Evolutionary conservation across 2,113 vertebrate species (phyloP).

Genomic region (Sceloporus tristichus): DNA sequence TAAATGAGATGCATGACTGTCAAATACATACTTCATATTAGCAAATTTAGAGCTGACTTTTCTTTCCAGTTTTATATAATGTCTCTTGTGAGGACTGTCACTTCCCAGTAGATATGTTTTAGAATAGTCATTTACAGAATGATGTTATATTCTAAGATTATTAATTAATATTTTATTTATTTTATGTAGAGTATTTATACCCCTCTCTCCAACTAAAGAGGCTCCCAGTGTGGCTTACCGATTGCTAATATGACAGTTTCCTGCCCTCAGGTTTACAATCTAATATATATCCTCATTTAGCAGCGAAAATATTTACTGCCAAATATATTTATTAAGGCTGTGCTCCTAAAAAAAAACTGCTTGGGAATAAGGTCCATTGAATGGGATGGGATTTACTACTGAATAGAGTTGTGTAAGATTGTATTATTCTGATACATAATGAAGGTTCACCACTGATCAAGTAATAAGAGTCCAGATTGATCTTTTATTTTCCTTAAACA

Average conservation of each 20-base stretch:
- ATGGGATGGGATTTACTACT: neutral
- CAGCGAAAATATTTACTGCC: neutral
- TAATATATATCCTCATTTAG: neutral
- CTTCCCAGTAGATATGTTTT: neutral
- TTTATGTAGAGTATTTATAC: neutral
- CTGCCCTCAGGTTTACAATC: neutral
- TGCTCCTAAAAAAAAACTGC: neutral
- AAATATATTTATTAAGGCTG: neutral
- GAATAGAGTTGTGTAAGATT: neutral
- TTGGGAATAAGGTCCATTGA: neutral
- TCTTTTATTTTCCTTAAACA: neutral
- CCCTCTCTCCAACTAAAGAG: too few relatives aligned
- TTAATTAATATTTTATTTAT: neutral
- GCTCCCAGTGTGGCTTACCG: too few relatives aligned
- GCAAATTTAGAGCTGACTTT: neutral
- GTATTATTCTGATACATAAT: too few relatives aligned
- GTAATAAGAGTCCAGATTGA: neutral
- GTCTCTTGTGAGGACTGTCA: too few relatives aligned
- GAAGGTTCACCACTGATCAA: neutral
- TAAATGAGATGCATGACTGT: neutral
- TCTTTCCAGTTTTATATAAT: neutral
- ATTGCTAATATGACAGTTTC: too few relatives aligned
- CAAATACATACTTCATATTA: neutral
- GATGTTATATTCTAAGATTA: neutral
- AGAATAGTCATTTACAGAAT: neutral